Base-by-base conservation (phyloP, 2,888 invertebrate species). In the Drosophila pseudotalamancana region DNA sequence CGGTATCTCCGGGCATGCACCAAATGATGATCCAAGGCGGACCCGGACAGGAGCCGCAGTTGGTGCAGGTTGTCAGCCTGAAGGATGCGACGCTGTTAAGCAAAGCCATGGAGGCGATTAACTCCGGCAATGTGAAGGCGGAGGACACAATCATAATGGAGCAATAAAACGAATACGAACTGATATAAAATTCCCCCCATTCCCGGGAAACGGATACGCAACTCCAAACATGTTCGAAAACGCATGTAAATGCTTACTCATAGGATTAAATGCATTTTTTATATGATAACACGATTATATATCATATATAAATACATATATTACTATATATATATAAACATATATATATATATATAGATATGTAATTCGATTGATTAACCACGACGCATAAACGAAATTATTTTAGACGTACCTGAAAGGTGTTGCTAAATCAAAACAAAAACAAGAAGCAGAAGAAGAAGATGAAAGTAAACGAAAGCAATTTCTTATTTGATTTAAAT, bases 51-150 rank as follows among this genome's bases (percentile, higher is more conserved):
- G 95, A 95, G 89, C 95, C 95, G 37, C 96, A 97, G 92, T 91
- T 94, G 67, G 93, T 97, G 87, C 96, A 97, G 92, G 96, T 97
- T 83, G 94, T 97, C 88, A 96, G 96, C 61, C 93, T 97, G 70
- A 97, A 97, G 92, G 97, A 97, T 91, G 96, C 96, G 72, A 95
- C 96, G 65, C 95, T 94, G 65, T 93, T 96, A 77, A 95, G 95
- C 81, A 96, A 96, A 92, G 96, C 95, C 54, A 95, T 96, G 95
- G 95, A 94, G 87, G 92, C 92, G 59, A 93, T 94, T 69, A 93
- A 94, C 18, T 87, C 88, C 29, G 90, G 90, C 80, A 95, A 95
- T 89, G 94, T 95, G 67, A 95, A 95, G 92, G 92, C 94, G 50
- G 95, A 95, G 90, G 95, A 95, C 62, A 94, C 94, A 61, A 90